Percentiles rank a stretch among this genome's conserved stretches.
Evolutionary conservation across 2,797 vertebrate genomes (phyloP).

Genomic region (Saxicola maurus): DNA sequence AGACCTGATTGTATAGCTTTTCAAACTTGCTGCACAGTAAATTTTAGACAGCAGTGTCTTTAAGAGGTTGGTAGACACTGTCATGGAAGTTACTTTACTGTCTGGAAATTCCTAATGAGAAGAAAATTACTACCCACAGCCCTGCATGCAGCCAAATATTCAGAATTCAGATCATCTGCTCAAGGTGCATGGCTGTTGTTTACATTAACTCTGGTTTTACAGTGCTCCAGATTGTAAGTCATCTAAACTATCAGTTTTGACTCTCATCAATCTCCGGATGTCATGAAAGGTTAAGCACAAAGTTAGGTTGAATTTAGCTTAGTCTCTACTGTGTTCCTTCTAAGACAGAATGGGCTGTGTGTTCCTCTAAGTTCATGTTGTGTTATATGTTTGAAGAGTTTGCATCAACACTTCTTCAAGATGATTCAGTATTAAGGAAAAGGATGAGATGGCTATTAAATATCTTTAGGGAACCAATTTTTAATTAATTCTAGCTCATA

Average conservation of each 20-base stretch:
- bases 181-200: not conserved
- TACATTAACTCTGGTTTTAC: not conserved
- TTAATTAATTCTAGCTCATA: slow-evolving; percentile 4
- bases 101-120: not conserved
- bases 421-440: not conserved
- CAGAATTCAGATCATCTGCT: not conserved
- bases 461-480: not conserved
- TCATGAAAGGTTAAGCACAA: not conserved
- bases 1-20: not conserved
- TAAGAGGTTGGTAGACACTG: not conserved
- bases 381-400: not conserved
- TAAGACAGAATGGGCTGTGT: not conserved
- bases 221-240: not conserved
- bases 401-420: not conserved
- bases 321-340: not conserved
- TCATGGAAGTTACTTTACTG: not conserved
- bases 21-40: not conserved
- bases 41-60: not conserved
- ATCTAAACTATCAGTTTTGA: not conserved
- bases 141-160: not conserved
- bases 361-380: not conserved
- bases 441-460: not conserved
- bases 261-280: not conserved
- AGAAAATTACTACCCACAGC: not conserved
- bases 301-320: not conserved